Base-by-base conservation (phyloP, 2,113 vertebrate genomes). In the Antennarius striatus region DNA sequence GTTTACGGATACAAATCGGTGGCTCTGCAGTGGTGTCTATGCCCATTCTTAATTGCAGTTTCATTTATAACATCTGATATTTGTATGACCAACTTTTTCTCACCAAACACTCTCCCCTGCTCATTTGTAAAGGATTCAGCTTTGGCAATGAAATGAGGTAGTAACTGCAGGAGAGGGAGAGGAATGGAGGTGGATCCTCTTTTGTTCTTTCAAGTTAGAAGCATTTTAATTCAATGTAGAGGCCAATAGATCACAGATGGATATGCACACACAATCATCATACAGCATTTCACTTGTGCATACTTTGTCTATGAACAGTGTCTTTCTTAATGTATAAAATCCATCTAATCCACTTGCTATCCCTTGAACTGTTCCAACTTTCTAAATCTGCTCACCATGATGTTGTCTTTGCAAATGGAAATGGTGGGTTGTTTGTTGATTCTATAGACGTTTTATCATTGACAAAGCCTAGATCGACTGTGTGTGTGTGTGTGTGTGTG, bases 401-500 rank as follows among this genome's bases (percentile, higher is more conserved):
- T 8, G 63, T 77, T 68, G 43, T 77, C 42, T 80, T 66, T 77
- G 65, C 71, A 77, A 77, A 80, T 63, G 42, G 59, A 69, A 63
- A 54, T 30, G 0, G 42, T 56, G 28, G 61, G 14, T 29, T 39
- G 40, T 65, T 71, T 49, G 22, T 30, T 46, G 73, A 59, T 70
- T 77, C 65, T 67, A 56, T 52, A 53, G 68, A 69, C 73, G 55
- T 62, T 67, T 51, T 80, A 75, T 71, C 40, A 59, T 59, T 85
- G 89, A 86, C 84, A 88, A 80, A 60, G 48, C 69, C 72, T 78
- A 63, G 72, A 68, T 67, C 72, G 81, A 75, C 51, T 61, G 53
- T 63, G 80, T 17, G 4, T 76, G 68, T 56, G 60, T 61, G 57
- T 71, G 56, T 58, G 71, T 56, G 52, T 55, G 63, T 70, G 58